Evolutionary conservation across 2,888 invertebrate species (phyloP), one percentile per base, ranked within the genome.

Genomic region (Chrysina gloriosa): DNA sequence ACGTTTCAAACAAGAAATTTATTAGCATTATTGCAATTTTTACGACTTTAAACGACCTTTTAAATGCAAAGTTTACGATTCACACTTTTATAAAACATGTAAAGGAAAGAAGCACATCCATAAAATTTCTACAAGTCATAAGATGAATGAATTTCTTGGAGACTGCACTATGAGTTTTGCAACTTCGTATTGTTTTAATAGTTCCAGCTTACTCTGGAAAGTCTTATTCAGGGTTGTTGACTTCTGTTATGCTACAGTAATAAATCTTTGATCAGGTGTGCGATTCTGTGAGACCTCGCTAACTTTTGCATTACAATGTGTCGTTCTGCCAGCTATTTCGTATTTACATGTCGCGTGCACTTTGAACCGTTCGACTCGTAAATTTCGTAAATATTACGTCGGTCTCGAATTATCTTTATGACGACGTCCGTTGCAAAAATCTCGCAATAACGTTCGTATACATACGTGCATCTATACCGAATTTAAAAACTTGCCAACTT

Each of bases 401-500:
- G 1, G 31, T 16, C 21, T 45, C 7, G 4, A 16, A n/a, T 27
- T 29, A 27, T 27, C 27, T 11, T 14, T 4, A 50, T 5, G 16
- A 29, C 11, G 4, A 14, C 27, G 7, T 29, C 16, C 5, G 29
- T 29, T 50, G 11, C 50, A 27, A 29, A 50, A 27, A 16, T 6
- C 14, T n/a, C 7, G 3, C 7, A 23, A 11, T 31, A 21, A 21
- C 21, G 2, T 34, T 19, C 21, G 16, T 1, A 21, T 29, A 6
- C n/a, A 4, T 7, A 29, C 25, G 27, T 27, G 14, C 11, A 16
- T 11, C 11, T 29, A 11, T 50, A 29, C 1, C 7, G 11, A 27
- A 50, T 9, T 27, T 11, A 47, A 56, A 34, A 34, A 45, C 3
- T 31, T 29, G 36, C 31, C 16, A 29, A 72, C 78, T 80, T 77